A percentile compares a stretch with the other conserved stretches of the same genome.
Evolutionary conservation across 2,888 invertebrate genomes (phyloP).

Genomic region (Tineola bisselliella): DNA sequence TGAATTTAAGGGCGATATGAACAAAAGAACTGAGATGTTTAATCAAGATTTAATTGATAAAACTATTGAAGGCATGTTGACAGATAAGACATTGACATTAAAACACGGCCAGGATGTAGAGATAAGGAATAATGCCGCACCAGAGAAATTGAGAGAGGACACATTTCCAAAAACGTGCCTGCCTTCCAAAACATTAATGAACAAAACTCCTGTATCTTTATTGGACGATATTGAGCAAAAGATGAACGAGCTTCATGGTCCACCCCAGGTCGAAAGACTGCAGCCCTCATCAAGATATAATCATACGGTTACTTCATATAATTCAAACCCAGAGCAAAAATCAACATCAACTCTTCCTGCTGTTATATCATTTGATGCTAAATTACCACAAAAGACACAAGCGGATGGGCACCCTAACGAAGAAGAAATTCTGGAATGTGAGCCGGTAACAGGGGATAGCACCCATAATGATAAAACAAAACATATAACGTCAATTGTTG

Average conservation of each 20-base stretch:
- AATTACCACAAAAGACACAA: slow-evolving; percentile 17
- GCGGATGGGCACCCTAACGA: not conserved
- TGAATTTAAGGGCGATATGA: not conserved
- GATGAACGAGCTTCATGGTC: slow-evolving; percentile 60
- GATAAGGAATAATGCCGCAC: not conserved
- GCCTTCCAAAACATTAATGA: not conserved
- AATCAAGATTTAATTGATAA: slow-evolving; percentile 53
- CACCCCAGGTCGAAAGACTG: slow-evolving; percentile 47
- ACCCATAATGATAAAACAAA: slow-evolving; percentile 7
- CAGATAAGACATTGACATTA: slow-evolving; percentile 5
- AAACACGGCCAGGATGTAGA: not conserved
- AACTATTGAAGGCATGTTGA: slow-evolving; percentile 54
- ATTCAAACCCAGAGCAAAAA: too few relatives aligned
- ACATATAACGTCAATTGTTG: too few relatives aligned
- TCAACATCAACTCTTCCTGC: too few relatives aligned
- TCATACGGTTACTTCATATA: slow-evolving; percentile 14
- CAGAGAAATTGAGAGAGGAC: not conserved
- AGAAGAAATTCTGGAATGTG: slow-evolving; percentile 29
- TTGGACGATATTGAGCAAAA: slow-evolving; percentile 47
- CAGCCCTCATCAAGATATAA: slow-evolving; percentile 30
- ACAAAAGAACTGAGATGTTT: slow-evolving; percentile 37
- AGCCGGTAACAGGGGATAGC: slow-evolving; percentile 27
- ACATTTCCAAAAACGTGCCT: not conserved
- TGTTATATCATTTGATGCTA: not conserved
- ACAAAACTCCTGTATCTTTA: slow-evolving; percentile 17